A percentile compares a stretch with the other conserved stretches of the same genome.
Evolutionary conservation across 2,888 invertebrate genomes (phyloP).

Genomic region (Dasypogon diadema): DNA sequence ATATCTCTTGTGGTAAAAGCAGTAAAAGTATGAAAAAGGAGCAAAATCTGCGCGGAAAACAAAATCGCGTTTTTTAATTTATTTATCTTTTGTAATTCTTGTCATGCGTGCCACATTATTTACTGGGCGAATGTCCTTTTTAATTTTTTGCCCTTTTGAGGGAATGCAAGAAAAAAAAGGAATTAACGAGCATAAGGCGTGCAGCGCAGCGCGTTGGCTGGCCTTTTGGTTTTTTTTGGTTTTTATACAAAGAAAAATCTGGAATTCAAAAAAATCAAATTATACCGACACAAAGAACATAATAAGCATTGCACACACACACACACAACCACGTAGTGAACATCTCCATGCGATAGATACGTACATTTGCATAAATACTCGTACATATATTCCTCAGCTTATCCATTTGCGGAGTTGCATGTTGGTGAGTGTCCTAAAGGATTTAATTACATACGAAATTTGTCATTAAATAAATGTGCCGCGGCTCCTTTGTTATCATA

Average conservation of each 20-base stretch:
- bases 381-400: constrained; percentile 11
- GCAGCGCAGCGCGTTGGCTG: constrained; percentile 18
- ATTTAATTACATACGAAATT: constrained; percentile 57
- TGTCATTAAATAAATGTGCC: constrained; percentile 57
- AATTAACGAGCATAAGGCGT: constrained; percentile 51
- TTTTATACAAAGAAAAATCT: constrained; percentile 6
- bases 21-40: neutral
- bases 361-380: constrained; percentile 41
- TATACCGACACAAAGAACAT: constrained; percentile 12
- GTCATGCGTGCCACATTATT: constrained; percentile 56
- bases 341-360: constrained; percentile 15
- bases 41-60: constrained; percentile 35
- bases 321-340: constrained; percentile 11
- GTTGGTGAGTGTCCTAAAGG: constrained; percentile 52
- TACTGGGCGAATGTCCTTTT: constrained; percentile 55
- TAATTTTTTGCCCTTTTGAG: constrained; percentile 48
- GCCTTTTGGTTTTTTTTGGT: constrained; percentile 12
- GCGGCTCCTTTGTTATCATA: constrained; percentile 57
- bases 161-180: constrained; percentile 38
- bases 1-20: constrained; percentile 47
- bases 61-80: constrained; percentile 54
- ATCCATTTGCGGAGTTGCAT: constrained; percentile 3
- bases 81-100: constrained; percentile 56
- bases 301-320: neutral
- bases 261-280: constrained; percentile 20